Percentiles rank a stretch among this genome's conserved stretches.
phyloP scores from a whole-genome alignment of 2,113 vertebrate species.

The Prolemur simus region DNA sequence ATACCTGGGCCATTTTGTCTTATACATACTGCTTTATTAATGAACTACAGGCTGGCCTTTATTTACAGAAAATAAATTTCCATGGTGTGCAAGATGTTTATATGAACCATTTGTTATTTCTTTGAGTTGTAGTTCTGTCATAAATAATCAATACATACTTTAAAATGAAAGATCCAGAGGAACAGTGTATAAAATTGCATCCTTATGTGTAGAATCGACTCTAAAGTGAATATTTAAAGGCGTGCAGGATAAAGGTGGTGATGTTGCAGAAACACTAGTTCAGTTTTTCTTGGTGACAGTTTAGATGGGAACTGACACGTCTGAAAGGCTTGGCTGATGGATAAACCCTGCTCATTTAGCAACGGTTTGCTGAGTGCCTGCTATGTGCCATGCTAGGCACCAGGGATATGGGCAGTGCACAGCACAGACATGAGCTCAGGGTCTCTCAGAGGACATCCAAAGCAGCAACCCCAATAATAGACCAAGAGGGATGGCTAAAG shows the following conservation, averaged over 20 bases:
- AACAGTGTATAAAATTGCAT: neutral
- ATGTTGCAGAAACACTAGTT: neutral
- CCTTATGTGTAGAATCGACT: neutral
- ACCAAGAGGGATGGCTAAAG: neutral
- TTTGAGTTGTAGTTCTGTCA: neutral
- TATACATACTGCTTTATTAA: neutral
- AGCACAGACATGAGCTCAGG: neutral
- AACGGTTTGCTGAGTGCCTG: neutral
- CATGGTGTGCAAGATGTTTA: neutral
- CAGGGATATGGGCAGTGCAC: neutral
- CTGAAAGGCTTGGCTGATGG: neutral
- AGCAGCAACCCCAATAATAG: neutral
- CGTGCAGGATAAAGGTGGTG: neutral
- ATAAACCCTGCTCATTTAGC: neutral
- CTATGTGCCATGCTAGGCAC: neutral
- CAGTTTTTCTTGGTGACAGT: neutral
- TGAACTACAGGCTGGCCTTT: neutral
- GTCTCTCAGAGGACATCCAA: neutral
- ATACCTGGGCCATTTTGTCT: neutral
- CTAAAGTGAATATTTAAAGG: neutral
- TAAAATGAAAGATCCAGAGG: neutral
- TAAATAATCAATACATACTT: neutral
- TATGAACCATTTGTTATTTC: neutral
- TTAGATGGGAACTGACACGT: neutral
- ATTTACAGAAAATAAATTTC: constrained; percentile 10